Conservation (phyloP, 1,140 invertebrate genomes). For the Centruroides vittatus region DNA sequence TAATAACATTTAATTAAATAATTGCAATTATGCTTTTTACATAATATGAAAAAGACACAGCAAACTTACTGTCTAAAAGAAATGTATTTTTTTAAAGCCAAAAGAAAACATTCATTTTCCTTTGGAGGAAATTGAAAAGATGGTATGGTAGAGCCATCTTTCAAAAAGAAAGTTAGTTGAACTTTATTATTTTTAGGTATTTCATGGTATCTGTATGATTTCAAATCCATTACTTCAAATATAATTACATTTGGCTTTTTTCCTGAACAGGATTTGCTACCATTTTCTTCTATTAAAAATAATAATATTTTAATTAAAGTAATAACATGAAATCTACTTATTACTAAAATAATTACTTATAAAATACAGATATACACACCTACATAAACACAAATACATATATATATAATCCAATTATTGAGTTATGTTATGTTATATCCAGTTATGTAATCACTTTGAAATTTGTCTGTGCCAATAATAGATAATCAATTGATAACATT, state of each 20-base stretch:
- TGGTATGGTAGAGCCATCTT: slow-evolving; percentile 55
- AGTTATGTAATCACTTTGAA: not conserved
- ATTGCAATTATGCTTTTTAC: slow-evolving; percentile 34
- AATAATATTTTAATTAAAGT: too few relatives aligned
- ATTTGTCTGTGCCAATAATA: too few relatives aligned
- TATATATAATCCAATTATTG: too few relatives aligned
- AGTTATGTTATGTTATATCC: too few relatives aligned
- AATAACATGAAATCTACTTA: too few relatives aligned
- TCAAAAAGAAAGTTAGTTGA: slow-evolving; percentile 32
- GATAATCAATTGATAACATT: too few relatives aligned
- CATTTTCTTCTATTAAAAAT: slow-evolving; percentile 8
- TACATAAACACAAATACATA: too few relatives aligned
- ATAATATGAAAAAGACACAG: slow-evolving; percentile 38
- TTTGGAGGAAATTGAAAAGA: slow-evolving; percentile 73
- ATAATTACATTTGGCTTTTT: slow-evolving; percentile 19
- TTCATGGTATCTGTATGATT: slow-evolving; percentile 30
- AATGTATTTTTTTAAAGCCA: slow-evolving; percentile 33
- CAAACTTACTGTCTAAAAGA: slow-evolving; percentile 30
- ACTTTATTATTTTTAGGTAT: slow-evolving; percentile 27
- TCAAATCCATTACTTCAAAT: slow-evolving; percentile 34
- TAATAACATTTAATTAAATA: not conserved
- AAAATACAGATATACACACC: too few relatives aligned
- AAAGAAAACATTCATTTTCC: slow-evolving; percentile 62
- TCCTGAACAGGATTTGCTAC: slow-evolving; percentile 3
- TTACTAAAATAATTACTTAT: too few relatives aligned